phyloP scores from a whole-genome alignment of 2,888 invertebrate genomes.

The Choreutis nemorana region DNA sequence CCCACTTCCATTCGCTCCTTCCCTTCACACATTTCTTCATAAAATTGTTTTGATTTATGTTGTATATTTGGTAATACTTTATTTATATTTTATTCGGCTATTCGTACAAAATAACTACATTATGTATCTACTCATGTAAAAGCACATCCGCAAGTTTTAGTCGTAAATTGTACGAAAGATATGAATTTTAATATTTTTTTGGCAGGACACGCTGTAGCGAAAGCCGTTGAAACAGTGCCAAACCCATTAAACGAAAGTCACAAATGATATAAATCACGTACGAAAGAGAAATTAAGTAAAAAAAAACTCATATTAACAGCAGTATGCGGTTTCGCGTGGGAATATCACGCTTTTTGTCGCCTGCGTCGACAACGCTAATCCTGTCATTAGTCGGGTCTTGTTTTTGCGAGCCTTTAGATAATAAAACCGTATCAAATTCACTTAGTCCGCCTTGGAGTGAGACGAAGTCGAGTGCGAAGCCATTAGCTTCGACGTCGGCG shows the following conservation, averaged over 20 bases:
- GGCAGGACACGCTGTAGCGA: slow-evolving; percentile 15
- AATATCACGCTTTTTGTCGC: slow-evolving; percentile 23
- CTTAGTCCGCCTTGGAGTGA: slow-evolving; percentile 21
- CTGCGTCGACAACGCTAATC: slow-evolving; percentile 26
- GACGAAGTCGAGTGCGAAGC: slow-evolving; percentile 24
- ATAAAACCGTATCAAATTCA: slow-evolving; percentile 31
- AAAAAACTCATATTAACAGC: slow-evolving; percentile 6
- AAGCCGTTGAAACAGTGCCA: slow-evolving; percentile 19
- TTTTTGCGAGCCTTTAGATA: slow-evolving; percentile 27
- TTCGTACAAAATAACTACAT: not conserved
- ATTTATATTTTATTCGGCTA: too few relatives aligned
- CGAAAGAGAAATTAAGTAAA: not conserved
- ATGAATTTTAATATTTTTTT: too few relatives aligned
- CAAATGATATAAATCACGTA: slow-evolving; percentile 6
- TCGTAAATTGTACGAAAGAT: too few relatives aligned
- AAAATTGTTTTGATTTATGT: too few relatives aligned
- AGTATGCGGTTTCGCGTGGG: slow-evolving; percentile 18
- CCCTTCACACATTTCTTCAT: too few relatives aligned
- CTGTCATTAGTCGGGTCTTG: slow-evolving; percentile 32
- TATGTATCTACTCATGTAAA: slow-evolving; percentile 6
- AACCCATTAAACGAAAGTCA: slow-evolving; percentile 11
- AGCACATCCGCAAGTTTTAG: too few relatives aligned
- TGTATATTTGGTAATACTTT: too few relatives aligned
- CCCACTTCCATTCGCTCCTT: too few relatives aligned
- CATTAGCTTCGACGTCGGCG: slow-evolving; percentile 33